Evolutionary conservation across 1,140 invertebrate species (phyloP), one percentile per base, ranked within the genome.

Genomic region (Theocolax elegans): DNA sequence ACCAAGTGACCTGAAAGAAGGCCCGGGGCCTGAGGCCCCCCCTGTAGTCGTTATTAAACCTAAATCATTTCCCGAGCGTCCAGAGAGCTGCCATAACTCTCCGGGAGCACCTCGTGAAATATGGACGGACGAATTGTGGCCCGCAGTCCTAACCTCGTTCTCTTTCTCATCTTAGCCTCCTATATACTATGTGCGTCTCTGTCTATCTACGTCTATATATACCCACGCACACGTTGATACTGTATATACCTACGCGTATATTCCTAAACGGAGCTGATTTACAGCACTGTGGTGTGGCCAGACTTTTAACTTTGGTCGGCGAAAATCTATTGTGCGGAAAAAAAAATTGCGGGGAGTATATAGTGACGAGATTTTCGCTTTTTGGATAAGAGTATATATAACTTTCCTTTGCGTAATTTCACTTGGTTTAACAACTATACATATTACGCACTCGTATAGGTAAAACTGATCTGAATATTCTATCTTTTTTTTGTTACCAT

Each of bases 1-100:
- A 25, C 60, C 69, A 25, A 67, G 64, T 74, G 69, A 66, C 63
- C 63, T 40, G 63, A 12, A 40, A 48, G 48, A 21, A 51, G 31
- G 62, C 56, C 67, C 53, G 63, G 67, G 54, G 25, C 58, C 23
- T 10, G 23, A 29, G 51, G 53, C 25, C 44, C 58, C 42, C 46
- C 44, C 23, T n/a, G 51, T 44, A 23, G 69, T 65, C 73, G 58
- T 72, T 74, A 74, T 74, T 74, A 74, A 72, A 72, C 66, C 66
- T 72, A 74, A 74, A 74, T 74, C 73, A 74, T 65, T 62, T 42
- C 19, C 46, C 27, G 23, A 3, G 40, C 23, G 54, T 15, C 35
- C 15, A 13, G 9, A 0, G n/a, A 10, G 9, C 21, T 25, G 48
- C 54, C 58, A 35, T 69, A 69, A 69, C 58, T 69, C 27, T 49